A percentile compares a stretch with the other conserved stretches of the same genome.
Conservation (phyloP, 2,113 vertebrate species). For the Notothenia rossii region DNA sequence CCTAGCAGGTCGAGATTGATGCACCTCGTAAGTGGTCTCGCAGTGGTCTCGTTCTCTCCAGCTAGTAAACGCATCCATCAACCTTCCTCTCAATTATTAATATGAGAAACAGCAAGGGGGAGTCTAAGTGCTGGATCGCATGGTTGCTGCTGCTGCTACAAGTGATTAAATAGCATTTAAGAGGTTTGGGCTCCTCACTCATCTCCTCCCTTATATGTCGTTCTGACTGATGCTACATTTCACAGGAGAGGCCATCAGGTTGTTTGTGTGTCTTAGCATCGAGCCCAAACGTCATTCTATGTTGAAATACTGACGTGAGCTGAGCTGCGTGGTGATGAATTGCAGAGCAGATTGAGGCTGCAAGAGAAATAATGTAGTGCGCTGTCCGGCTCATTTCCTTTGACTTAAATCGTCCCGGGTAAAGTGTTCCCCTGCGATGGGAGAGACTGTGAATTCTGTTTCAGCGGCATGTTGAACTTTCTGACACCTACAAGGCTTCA, state of each 20-base stretch:
- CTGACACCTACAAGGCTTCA: background rate
- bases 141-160: slow-evolving; percentile 56
- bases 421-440: slow-evolving; percentile 24
- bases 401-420: slow-evolving; percentile 50
- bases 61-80: slow-evolving; percentile 81
- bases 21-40: slow-evolving; percentile 70
- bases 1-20: slow-evolving; percentile 73
- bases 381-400: slow-evolving; percentile 68
- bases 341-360: slow-evolving; percentile 46
- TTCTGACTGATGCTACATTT: slow-evolving; percentile 52
- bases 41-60: slow-evolving; percentile 77
- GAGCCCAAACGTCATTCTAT: slow-evolving; percentile 36
- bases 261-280: slow-evolving; percentile 69
- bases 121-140: slow-evolving; percentile 64
- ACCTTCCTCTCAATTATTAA: slow-evolving; percentile 73
- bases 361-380: slow-evolving; percentile 47
- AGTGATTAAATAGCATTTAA: slow-evolving; percentile 81
- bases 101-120: slow-evolving; percentile 65
- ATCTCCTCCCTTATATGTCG: slow-evolving; percentile 49
- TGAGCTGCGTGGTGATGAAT: slow-evolving; percentile 57
- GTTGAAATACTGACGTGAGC: slow-evolving; percentile 37
- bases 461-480: slow-evolving; percentile 37
- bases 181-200: slow-evolving; percentile 55
- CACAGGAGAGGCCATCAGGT: slow-evolving; percentile 50
- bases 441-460: slow-evolving; percentile 30